Conservation (phyloP, 64 coral and sea anemone species). For the Montipora capricornis region DNA sequence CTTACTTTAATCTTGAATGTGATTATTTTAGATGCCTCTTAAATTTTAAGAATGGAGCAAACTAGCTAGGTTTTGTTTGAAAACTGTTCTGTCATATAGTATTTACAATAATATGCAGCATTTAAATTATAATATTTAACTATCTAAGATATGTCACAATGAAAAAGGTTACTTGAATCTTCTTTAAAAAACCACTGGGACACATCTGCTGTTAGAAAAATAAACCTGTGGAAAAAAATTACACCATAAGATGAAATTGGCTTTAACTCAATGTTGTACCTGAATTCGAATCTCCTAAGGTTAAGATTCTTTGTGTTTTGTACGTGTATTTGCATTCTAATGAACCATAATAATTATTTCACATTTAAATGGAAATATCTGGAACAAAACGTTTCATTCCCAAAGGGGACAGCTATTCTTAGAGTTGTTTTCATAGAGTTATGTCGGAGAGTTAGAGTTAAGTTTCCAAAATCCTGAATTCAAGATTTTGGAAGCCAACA, state of each 20-base stretch:
- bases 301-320: no score
- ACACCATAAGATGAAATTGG: not conserved
- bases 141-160: constrained; percentile 17
- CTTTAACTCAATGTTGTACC: no score
- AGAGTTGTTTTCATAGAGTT: no score
- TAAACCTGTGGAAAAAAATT: constrained; percentile 21
- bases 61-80: not conserved
- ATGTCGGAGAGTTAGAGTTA: no score
- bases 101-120: constrained; percentile 3
- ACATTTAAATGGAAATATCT: no score
- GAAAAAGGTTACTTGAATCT: constrained; percentile 30
- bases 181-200: not conserved
- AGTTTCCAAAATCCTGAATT: no score
- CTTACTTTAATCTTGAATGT: not conserved
- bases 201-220: constrained; percentile 2
- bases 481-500: no score
- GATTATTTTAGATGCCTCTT: not conserved
- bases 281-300: no score
- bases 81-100: not conserved
- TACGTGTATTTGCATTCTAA: no score
- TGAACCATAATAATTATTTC: no score
- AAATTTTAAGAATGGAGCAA: not conserved
- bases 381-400: no score
- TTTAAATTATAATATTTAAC: not conserved
- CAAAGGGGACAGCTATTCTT: no score